Percentiles rank a stretch among this genome's conserved stretches.
These are phyloP conservation scores for Lithobates sylvaticus DNA, from an alignment of 2,797 vertebrate species.

Conservation along the genomic window DNA sequence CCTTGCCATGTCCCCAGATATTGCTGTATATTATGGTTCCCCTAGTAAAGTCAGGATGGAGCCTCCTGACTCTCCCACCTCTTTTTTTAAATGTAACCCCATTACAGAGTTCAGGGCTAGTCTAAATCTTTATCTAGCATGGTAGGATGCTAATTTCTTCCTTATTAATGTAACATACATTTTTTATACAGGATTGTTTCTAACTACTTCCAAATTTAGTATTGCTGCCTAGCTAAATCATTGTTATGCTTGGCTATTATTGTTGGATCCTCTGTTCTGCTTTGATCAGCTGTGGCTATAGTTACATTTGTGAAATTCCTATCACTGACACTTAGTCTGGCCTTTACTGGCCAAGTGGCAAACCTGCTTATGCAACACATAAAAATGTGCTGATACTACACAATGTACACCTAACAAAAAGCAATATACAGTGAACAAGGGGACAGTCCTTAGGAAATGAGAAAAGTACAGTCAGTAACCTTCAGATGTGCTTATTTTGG, in stretches of 20 bases:
- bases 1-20: no score
- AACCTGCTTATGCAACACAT: neutral
- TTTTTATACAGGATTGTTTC: no score
- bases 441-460: neutral
- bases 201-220: no score
- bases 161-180: no score
- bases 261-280: neutral
- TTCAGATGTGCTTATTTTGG: neutral
- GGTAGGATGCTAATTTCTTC: no score
- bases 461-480: neutral
- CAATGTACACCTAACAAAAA: neutral
- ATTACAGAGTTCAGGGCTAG: neutral
- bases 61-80: no score
- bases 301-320: neutral
- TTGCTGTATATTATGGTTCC: no score
- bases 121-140: no score
- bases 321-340: neutral
- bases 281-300: neutral
- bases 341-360: neutral
- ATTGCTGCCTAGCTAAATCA: neutral
- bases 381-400: neutral
- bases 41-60: no score
- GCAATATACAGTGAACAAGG: neutral
- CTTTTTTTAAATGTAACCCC: neutral
- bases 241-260: neutral